Conservation (phyloP, 1,140 invertebrate genomes). For the Tetragnatha versicolor region DNA sequence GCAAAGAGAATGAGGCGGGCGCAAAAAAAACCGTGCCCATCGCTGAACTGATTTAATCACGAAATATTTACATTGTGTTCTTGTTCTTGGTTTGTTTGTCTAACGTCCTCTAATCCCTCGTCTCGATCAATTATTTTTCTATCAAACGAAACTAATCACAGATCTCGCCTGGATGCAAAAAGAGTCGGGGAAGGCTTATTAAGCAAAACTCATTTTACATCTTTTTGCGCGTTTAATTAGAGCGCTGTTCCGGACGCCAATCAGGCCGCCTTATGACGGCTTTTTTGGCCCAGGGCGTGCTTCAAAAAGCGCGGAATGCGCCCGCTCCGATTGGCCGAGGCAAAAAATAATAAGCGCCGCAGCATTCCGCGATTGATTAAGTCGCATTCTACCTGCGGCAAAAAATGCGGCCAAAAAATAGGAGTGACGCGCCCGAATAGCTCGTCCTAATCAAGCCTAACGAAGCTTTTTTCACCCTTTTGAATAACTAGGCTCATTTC, state of each 20-base stretch:
- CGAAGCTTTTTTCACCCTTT: too few relatives aligned
- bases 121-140: slow-evolving; percentile 53
- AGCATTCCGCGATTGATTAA: too few relatives aligned
- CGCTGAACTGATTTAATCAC: slow-evolving; percentile 51
- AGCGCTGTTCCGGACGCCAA: slow-evolving; percentile 30
- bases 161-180: slow-evolving; percentile 49
- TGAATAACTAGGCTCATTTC: too few relatives aligned
- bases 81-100: slow-evolving; percentile 52
- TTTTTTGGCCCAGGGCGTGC: not conserved
- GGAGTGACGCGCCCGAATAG: too few relatives aligned
- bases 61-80: slow-evolving; percentile 55
- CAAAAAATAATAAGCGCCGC: too few relatives aligned
- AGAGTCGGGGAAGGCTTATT: slow-evolving; percentile 46
- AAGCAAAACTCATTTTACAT: slow-evolving; percentile 55
- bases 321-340: too few relatives aligned
- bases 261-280: slow-evolving; percentile 43
- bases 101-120: slow-evolving; percentile 27
- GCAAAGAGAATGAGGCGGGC: slow-evolving; percentile 34
- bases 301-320: not conserved
- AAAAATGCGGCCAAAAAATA: too few relatives aligned
- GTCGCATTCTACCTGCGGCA: too few relatives aligned
- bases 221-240: slow-evolving; percentile 54
- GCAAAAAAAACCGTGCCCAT: slow-evolving; percentile 23
- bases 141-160: slow-evolving; percentile 54
- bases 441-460: too few relatives aligned